Conservation (phyloP, 2,797 vertebrate species). For the Bradypodion ventrale region DNA sequence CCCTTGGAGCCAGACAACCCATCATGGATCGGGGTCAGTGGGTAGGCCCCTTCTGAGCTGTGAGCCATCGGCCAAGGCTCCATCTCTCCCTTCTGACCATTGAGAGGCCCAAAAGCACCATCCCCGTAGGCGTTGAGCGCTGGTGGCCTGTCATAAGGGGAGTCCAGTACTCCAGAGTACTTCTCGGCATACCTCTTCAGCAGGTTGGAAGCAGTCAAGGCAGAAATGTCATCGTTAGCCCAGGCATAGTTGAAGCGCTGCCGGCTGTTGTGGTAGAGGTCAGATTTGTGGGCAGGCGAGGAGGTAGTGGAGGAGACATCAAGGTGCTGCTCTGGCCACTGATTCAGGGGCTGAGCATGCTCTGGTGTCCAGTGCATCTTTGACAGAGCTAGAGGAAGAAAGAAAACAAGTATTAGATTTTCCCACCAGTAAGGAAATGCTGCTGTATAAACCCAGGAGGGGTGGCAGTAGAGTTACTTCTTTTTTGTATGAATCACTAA, state of each 20-base stretch:
- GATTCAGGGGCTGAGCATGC: slow-evolving; percentile 98
- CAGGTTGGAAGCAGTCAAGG: slow-evolving; percentile 95
- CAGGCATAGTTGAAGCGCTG: slow-evolving; percentile 93
- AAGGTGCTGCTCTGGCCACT: slow-evolving; percentile 99
- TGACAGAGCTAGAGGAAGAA: slow-evolving; percentile 82
- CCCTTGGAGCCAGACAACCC: slow-evolving; percentile 82
- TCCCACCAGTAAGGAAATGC: not conserved
- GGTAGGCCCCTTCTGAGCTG: slow-evolving; percentile 82
- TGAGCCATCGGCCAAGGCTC: slow-evolving; percentile 89
- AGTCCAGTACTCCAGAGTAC: slow-evolving; percentile 90
- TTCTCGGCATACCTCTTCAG: slow-evolving; percentile 98
- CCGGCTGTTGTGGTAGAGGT: slow-evolving; percentile 84
- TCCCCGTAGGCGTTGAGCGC: slow-evolving; percentile 84
- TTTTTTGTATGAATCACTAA: not conserved
- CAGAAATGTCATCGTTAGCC: slow-evolving; percentile 98
- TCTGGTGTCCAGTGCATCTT: slow-evolving; percentile 99
- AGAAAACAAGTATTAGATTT: not conserved
- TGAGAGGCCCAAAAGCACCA: slow-evolving; percentile 82
- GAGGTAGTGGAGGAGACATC: slow-evolving; percentile 97
- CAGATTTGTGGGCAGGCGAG: slow-evolving; percentile 93
- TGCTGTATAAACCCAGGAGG: not conserved
- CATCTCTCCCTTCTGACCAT: slow-evolving; percentile 86
- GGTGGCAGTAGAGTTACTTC: too few relatives aligned
- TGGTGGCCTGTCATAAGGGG: slow-evolving; percentile 88
- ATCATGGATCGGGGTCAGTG: slow-evolving; percentile 86